Evolutionary conservation across 1,140 invertebrate species (phyloP).

Genomic region (Galleria mellonella): DNA sequence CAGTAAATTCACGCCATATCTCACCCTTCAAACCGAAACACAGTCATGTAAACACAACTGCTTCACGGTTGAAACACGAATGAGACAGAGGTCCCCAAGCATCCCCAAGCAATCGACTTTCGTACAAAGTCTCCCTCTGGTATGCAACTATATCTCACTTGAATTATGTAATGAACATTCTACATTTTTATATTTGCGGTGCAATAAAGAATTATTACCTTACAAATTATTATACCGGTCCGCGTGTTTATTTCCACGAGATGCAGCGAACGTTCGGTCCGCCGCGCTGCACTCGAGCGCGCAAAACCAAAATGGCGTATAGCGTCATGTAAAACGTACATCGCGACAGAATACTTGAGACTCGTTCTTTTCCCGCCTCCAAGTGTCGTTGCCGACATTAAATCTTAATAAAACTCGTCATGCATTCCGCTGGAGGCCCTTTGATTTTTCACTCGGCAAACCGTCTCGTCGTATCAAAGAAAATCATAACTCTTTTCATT

Average conservation of each 20-base stretch:
- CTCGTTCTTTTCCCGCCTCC: constrained; percentile 71
- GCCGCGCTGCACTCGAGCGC: constrained; percentile 28
- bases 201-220: too few species aligned
- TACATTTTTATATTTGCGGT: too few species aligned
- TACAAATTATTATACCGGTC: constrained; percentile 2
- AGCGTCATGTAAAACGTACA: constrained; percentile 67
- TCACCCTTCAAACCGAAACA: too few species aligned
- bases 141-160: too few species aligned
- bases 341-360: constrained; percentile 60
- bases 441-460: constrained; percentile 73
- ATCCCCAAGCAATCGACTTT: too few species aligned
- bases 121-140: too few species aligned
- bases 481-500: constrained; percentile 74
- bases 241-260: constrained; percentile 12
- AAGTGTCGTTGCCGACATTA: constrained; percentile 71
- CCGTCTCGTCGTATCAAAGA: constrained; percentile 70
- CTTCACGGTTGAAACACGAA: too few species aligned
- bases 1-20: too few species aligned
- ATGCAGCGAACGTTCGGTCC: constrained; percentile 12
- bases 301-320: constrained; percentile 63
- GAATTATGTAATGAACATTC: too few species aligned
- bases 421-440: constrained; percentile 63
- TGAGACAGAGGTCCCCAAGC: too few species aligned
- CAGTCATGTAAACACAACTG: too few species aligned
- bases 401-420: constrained; percentile 73